Conservation (phyloP, 2,888 invertebrate species). For the Lapara coniferarum region DNA sequence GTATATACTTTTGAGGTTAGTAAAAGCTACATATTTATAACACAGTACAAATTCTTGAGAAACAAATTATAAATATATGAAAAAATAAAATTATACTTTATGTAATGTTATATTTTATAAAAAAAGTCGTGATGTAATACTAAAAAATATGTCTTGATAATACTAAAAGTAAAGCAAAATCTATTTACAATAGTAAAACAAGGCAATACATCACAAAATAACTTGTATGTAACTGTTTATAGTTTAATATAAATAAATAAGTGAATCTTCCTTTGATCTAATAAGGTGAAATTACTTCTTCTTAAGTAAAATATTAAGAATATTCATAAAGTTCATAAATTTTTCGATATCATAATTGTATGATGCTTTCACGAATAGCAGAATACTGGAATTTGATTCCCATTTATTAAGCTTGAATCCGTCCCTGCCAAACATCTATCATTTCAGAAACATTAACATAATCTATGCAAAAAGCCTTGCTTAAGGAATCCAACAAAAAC, state of each 20-base stretch:
- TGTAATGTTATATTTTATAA: too few relatives aligned
- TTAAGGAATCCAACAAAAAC: neutral
- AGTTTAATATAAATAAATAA: neutral
- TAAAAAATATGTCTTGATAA: too few relatives aligned
- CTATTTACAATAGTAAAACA: neutral
- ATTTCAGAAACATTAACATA: neutral
- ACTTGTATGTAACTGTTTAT: too few relatives aligned
- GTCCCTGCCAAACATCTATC: neutral
- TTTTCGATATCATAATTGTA: neutral
- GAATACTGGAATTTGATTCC: neutral
- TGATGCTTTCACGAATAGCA: neutral
- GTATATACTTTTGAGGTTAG: too few relatives aligned
- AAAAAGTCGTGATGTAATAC: too few relatives aligned
- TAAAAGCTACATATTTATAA: too few relatives aligned
- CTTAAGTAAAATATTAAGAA: neutral
- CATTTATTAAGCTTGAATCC: neutral
- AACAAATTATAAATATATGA: too few relatives aligned
- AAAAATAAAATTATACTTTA: too few relatives aligned
- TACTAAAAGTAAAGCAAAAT: neutral
- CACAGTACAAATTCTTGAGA: too few relatives aligned
- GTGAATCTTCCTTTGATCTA: neutral
- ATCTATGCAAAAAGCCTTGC: neutral
- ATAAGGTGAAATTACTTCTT: neutral
- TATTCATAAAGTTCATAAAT: neutral
- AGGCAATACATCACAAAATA: neutral